Evolutionary conservation across 2,113 vertebrate species (phyloP), one percentile per base, ranked within the genome.

Genomic region (Nyctereutes procyonoides): DNA sequence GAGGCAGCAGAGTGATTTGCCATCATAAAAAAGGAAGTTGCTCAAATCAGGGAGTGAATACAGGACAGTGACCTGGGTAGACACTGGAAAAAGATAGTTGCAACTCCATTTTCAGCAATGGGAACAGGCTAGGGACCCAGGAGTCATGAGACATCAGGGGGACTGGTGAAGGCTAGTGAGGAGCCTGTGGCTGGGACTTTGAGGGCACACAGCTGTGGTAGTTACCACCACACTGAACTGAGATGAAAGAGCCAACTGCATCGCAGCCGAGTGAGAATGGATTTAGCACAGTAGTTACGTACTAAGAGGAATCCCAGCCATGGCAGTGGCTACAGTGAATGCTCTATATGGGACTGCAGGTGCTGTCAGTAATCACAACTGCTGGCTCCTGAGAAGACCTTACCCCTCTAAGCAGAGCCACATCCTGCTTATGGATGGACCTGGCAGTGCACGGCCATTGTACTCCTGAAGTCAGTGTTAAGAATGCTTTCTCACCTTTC

Each of bases 281-380:
- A 32, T 15, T 53, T 14, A 20, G 43, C 63, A 65, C 22, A 80
- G 24, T n/a, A 26, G 13, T 19, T 8, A 12, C 22, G 3, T 24
- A 4, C 24, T 62, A 4, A 56, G 67, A 84, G 48, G 26, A 79
- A 9, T 48, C 30, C 17, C 22, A 11, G 48, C 51, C 69, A 56
- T 0, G 1, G 30, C 63, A 10, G 43, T 7, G 43, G 43, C 43
- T 17, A 32, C 28, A 2, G 1, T 8, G 6, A 63, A 28, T 14
- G 20, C 88, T 67, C 32, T 6, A 62, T 55, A 32, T 10, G 4
- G 19, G 10, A n/a, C 32, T 28, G 4, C 26, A n/a, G 13, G 22
- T 12, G 15, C 11, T 32, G 35, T 22, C 71, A 56, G 43, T 28
- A 65, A 48, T 55, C 48, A 19, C 5, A 63, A 8, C 38, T 79